phyloP scores from a whole-genome alignment of 2,113 vertebrate species.

The Galeopterus variegatus region DNA sequence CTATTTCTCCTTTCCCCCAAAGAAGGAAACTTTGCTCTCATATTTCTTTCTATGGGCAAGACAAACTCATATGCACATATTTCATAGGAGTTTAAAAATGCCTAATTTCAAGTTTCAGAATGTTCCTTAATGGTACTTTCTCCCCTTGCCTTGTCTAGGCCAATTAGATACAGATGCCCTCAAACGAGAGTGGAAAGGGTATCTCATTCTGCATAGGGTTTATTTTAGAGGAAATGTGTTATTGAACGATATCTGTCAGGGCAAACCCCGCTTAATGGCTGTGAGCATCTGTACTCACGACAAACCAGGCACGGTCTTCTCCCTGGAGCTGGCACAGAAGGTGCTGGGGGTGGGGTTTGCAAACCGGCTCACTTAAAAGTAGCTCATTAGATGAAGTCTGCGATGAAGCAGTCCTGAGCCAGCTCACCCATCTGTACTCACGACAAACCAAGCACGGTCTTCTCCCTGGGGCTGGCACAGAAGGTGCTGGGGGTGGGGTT shows the following conservation, averaged over 20 bases:
- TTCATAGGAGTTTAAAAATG: conserved; percentile 57
- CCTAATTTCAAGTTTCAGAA: conserved; percentile 38
- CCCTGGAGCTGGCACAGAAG: not conserved
- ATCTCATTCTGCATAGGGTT: not conserved
- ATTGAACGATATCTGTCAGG: not conserved
- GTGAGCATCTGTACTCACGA: not conserved
- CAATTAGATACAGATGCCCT: not conserved
- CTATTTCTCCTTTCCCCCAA: conserved; percentile 1
- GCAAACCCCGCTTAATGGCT: not conserved
- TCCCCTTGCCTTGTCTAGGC: not conserved
- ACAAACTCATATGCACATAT: not conserved
- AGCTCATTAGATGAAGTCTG: not conserved
- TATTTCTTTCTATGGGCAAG: conserved; percentile 63
- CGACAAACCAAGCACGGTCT: not conserved
- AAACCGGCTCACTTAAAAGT: not conserved
- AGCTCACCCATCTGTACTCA: too few relatives aligned
- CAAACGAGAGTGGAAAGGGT: not conserved
- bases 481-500: not conserved
- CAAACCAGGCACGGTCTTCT: not conserved
- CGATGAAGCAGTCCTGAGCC: not conserved
- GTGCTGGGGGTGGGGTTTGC: not conserved
- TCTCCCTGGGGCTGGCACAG: not conserved
- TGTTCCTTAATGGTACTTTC: not conserved
- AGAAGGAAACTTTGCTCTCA: conserved; percentile 73
- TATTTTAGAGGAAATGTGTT: not conserved